Percentiles rank a stretch among this genome's conserved stretches.
These are phyloP conservation scores for Hyles vespertilio DNA, from an alignment of 1,140 invertebrate genomes.

Conservation along the genomic window DNA sequence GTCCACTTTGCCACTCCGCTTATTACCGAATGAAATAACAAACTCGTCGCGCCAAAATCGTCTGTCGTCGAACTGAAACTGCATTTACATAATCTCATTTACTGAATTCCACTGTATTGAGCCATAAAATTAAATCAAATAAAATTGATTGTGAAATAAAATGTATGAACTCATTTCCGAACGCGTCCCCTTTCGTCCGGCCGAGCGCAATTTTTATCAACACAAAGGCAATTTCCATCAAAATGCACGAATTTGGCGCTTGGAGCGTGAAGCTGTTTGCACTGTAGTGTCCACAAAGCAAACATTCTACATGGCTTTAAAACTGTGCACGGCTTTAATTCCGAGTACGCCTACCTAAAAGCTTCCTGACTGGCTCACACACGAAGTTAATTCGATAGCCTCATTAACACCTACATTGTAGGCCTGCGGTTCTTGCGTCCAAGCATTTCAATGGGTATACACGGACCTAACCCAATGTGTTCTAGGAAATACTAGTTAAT, in stretches of 20 bases:
- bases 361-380: too few relatives aligned
- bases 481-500: too few relatives aligned
- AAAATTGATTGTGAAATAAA: conserved; percentile 45
- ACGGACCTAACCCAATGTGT: too few relatives aligned
- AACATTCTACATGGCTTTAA: conserved; percentile 15
- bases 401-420: neutral
- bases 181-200: conserved; percentile 30
- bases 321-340: conserved; percentile 4
- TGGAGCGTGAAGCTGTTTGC: conserved; percentile 32
- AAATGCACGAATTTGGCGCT: conserved; percentile 47
- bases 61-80: conserved; percentile 7
- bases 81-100: conserved; percentile 27
- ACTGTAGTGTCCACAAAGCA: conserved; percentile 13
- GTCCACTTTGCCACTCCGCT: neutral
- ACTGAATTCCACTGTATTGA: conserved; percentile 17
- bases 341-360: too few relatives aligned
- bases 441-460: too few relatives aligned
- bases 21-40: conserved; percentile 2
- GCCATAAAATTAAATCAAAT: conserved; percentile 53
- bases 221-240: conserved; percentile 55
- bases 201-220: conserved; percentile 46
- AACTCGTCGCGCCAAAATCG: neutral
- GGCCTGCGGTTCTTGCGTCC: too few relatives aligned
- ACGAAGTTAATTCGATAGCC: too few relatives aligned
- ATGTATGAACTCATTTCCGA: conserved; percentile 58